These are phyloP conservation scores for Drosophila cyrtoloma DNA, from an alignment of 2,888 invertebrate genomes.

Conservation along the genomic window DNA sequence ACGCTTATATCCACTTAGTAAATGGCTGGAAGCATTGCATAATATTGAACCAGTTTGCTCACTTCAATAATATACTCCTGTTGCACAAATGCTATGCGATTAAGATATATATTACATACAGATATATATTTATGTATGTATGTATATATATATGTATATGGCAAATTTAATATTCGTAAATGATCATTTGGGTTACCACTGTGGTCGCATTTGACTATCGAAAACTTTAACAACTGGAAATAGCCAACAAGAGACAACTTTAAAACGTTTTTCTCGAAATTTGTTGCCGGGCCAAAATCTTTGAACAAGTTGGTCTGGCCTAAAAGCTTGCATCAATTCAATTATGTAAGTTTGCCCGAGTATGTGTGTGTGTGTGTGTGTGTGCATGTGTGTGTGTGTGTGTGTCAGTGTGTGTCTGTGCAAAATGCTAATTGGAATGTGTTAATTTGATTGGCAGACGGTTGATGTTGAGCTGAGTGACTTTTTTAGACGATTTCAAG, in stretches of 20 bases:
- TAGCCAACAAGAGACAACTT: neutral
- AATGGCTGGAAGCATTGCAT: neutral
- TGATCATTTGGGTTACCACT: neutral
- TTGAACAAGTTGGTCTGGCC: slow-evolving; percentile 11
- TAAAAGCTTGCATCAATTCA: slow-evolving; percentile 26
- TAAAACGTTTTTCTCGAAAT: slow-evolving; percentile 16
- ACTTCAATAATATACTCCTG: neutral
- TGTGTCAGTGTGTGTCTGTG: slow-evolving; percentile 24
- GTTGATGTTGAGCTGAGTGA: slow-evolving; percentile 41
- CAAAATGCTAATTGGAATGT: slow-evolving; percentile 75
- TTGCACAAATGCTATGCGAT: neutral
- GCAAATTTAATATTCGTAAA: neutral
- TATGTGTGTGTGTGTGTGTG: slow-evolving; percentile 6
- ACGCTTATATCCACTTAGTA: neutral
- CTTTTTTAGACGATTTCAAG: slow-evolving; percentile 37
- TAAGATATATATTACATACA: neutral
- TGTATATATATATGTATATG: neutral
- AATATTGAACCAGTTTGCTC: neutral
- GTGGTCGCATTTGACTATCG: neutral
- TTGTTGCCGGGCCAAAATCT: slow-evolving; percentile 20
- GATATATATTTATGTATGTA: neutral
- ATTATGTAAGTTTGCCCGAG: neutral
- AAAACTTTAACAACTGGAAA: neutral
- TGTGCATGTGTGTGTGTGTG: slow-evolving; percentile 6
- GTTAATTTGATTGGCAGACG: slow-evolving; percentile 77